Conservation (phyloP, 2,888 invertebrate species). For the Epinotia bilunana region DNA sequence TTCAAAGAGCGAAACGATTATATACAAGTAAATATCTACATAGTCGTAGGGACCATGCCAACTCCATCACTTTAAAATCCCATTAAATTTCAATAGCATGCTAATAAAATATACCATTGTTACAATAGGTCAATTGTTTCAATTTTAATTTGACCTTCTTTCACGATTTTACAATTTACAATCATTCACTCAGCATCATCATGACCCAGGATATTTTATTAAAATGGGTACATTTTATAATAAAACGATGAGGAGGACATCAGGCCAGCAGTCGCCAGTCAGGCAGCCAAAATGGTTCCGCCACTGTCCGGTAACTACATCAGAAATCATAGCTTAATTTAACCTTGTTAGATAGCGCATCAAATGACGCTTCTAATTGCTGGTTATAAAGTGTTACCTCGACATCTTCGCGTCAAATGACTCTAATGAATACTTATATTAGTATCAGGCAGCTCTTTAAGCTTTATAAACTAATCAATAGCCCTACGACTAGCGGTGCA, state of each 20-base stretch:
- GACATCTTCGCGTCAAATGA: no score
- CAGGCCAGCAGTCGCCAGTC: no score
- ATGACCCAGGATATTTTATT: slow-evolving; percentile 1
- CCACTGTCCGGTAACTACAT: neutral
- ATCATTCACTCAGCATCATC: neutral
- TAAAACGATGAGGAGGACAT: no score
- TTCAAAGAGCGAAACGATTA: slow-evolving; percentile 1
- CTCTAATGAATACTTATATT: no score
- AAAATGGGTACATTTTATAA: no score
- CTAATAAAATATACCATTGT: neutral
- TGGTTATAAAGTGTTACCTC: no score
- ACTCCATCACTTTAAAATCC: neutral
- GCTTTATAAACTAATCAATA: slow-evolving; percentile 44
- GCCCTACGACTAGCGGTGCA: slow-evolving; percentile 47
- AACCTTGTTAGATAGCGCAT: no score
- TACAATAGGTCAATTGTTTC: neutral
- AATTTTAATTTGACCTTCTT: neutral
- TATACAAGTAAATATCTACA: neutral
- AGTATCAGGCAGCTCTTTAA: no score
- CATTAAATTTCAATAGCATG: slow-evolving; percentile 18
- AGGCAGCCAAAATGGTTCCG: neutral
- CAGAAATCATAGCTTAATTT: neutral
- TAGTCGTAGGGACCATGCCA: neutral
- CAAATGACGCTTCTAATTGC: no score
- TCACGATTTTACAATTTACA: neutral